phyloP scores from a whole-genome alignment of 1,140 invertebrate genomes.

The Panagrolaimus sp. region DNA sequence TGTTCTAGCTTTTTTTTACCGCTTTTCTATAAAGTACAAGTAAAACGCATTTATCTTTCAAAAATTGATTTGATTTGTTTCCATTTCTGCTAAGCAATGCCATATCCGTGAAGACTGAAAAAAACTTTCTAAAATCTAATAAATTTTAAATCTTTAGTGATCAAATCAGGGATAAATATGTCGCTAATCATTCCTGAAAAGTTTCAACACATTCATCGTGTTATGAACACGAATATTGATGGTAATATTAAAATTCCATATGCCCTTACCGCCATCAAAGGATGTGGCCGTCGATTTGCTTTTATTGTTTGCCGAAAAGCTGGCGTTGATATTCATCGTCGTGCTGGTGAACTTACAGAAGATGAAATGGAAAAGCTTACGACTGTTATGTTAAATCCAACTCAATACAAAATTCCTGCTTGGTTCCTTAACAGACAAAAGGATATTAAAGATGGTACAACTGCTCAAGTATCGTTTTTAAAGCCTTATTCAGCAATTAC shows the following conservation, averaged over 20 bases:
- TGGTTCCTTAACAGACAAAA: slow-evolving; percentile 99
- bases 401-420: slow-evolving; percentile 97
- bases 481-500: too few species aligned
- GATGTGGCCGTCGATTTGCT: slow-evolving; percentile 89
- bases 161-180: slow-evolving; percentile 61
- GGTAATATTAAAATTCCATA: slow-evolving; percentile 95
- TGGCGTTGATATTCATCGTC: slow-evolving; percentile 89
- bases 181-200: slow-evolving; percentile 94
- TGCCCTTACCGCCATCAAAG: slow-evolving; percentile 96
- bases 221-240: slow-evolving; percentile 98
- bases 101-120: too few species aligned
- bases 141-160: not conserved
- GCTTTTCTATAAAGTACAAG: too few species aligned
- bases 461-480: slow-evolving; percentile 69
- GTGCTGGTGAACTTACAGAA: slow-evolving; percentile 93
- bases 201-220: slow-evolving; percentile 99
- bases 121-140: too few species aligned
- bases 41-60: too few species aligned
- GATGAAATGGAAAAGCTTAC: slow-evolving; percentile 91
- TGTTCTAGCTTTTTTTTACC: too few species aligned
- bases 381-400: slow-evolving; percentile 91
- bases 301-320: slow-evolving; percentile 96
- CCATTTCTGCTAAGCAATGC: too few species aligned
- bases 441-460: slow-evolving; percentile 97
- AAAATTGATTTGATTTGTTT: too few species aligned